Evolutionary conservation across 2,113 vertebrate genomes (phyloP).

Genomic region (Phylloscopus trochiloides): DNA sequence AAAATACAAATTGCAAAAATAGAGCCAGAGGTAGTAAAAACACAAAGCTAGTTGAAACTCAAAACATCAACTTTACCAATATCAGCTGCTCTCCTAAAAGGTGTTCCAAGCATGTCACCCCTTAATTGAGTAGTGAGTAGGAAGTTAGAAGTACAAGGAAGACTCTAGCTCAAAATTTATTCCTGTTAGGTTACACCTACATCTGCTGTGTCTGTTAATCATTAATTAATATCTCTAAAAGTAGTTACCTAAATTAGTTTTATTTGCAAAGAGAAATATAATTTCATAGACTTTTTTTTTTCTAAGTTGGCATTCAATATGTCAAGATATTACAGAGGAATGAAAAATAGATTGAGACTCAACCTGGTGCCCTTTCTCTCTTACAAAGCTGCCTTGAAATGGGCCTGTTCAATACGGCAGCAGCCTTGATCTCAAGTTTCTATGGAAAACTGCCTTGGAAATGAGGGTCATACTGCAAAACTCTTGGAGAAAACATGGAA

Average conservation of each 20-base stretch:
- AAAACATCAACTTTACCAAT: neutral
- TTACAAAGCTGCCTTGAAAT: neutral
- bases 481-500: neutral
- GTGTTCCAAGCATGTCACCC: neutral
- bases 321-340: neutral
- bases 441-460: neutral
- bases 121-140: neutral
- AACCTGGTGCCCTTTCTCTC: neutral
- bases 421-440: neutral
- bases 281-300: neutral
- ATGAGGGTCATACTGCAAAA: neutral
- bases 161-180: neutral
- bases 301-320: neutral
- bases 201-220: neutral
- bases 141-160: neutral
- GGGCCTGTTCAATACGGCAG: fast-evolving
- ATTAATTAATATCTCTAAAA: neutral
- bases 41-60: neutral
- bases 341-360: neutral
- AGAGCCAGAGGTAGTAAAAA: neutral
- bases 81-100: neutral
- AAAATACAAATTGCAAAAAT: neutral
- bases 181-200: neutral
- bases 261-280: neutral
- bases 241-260: neutral